Evolutionary conservation across 1,140 invertebrate species (phyloP).

Genomic region (Zaprionus capensis): DNA sequence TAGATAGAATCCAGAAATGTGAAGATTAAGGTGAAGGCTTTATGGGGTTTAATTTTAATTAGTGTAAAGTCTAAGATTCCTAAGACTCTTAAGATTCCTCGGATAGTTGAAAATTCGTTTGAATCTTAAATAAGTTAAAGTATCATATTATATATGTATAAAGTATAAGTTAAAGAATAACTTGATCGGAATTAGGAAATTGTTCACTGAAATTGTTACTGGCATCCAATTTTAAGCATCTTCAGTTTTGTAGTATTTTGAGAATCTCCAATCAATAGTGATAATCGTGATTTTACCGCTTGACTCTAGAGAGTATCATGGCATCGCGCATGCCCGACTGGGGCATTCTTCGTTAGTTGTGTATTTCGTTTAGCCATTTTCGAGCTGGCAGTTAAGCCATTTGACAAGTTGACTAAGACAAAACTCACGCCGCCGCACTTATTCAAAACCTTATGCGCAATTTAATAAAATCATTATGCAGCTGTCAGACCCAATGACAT

Average conservation of each 20-base stretch:
- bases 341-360: constrained; percentile 30
- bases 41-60: not conserved
- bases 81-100: no score
- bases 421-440: constrained; percentile 54
- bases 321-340: not conserved
- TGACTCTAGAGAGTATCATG: not conserved
- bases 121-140: no score
- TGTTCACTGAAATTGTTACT: no score
- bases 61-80: no score
- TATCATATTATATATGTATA: no score
- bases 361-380: constrained; percentile 12
- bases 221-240: no score
- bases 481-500: constrained; percentile 57
- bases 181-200: no score
- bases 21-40: not conserved
- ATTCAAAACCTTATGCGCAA: constrained; percentile 57
- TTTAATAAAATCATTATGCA: constrained; percentile 63
- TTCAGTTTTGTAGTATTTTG: not conserved
- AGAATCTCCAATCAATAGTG: not conserved
- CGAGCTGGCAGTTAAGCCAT: constrained; percentile 47
- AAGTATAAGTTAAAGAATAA: no score
- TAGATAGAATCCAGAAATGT: not conserved
- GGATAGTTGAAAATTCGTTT: no score
- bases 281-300: not conserved
- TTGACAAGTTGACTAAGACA: constrained; percentile 57